Evolutionary conservation across 2,888 invertebrate species (phyloP), one percentile per base, ranked within the genome.

Genomic region (Drosophila pegasa): DNA sequence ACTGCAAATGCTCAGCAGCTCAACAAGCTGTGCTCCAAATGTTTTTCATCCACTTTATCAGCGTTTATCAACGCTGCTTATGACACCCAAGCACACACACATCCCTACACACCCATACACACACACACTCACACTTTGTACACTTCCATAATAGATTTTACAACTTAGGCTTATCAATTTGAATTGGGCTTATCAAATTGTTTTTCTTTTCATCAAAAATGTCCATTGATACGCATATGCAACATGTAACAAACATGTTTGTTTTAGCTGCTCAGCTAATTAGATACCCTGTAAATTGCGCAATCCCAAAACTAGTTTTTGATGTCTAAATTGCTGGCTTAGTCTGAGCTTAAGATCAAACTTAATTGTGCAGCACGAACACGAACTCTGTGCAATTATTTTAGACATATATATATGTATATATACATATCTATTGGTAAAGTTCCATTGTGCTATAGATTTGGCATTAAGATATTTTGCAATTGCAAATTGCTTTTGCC

Each of bases 1-100:
- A 35, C 48, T 38, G 29, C 31, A 20, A 55, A 41, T 63, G 41
- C 20, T 38, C 48, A 38, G 40, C 25, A 33, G 31, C 45, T 27
- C 55, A 70, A 45, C 52, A 41, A 47, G 41, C 41, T 65, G 52
- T 27, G 50, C 22, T 56, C 41, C 48, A 52, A 64, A 45, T 48
- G 22, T 47, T 51, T 14, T 41, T 41, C 52, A 41, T 35, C 43
- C 37, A 14, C 40, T 60, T 40, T 16, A 54, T 65, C 43, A 55
- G 18, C 1, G 33, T 20, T 64, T 38, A 64, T 59, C 58, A 45
- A 29, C 22, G 31, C 2, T 27, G n/a, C 48, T 47, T n/a, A 38
- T 52, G 20, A 47, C 22, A 18, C 51, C 22, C 6, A 41, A 8
- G 8, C 14, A 14, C n/a, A 25, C n/a, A 9, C 25, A 43, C 25